Percentiles rank a stretch among this genome's conserved stretches.
These are phyloP conservation scores for Hybos culiciformis DNA, from an alignment of 2,888 invertebrate species.

Conservation along the genomic window DNA sequence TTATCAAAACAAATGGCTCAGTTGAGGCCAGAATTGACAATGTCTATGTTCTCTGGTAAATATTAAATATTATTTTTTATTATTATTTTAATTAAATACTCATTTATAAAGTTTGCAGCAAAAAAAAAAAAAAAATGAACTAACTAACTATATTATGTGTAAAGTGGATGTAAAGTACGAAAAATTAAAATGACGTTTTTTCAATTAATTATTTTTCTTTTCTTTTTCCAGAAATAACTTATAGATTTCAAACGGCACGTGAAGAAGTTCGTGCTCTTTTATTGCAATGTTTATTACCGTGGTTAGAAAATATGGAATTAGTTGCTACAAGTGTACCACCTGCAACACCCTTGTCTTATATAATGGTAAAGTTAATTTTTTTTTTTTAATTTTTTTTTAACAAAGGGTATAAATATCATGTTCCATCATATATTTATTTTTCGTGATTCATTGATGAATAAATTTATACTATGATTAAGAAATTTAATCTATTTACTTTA, in stretches of 20 bases:
- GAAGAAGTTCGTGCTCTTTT: constrained; percentile 84
- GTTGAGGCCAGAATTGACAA: constrained; percentile 91
- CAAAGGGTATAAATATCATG: neutral
- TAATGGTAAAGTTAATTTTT: constrained; percentile 48
- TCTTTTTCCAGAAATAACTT: constrained; percentile 81
- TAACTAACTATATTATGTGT: too few species aligned
- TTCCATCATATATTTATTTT: neutral
- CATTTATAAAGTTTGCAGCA: neutral
- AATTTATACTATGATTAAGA: neutral
- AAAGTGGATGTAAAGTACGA: too few species aligned
- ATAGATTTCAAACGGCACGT: constrained; percentile 89
- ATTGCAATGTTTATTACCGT: constrained; percentile 85
- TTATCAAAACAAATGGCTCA: constrained; percentile 86
- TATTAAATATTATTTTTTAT: constrained; percentile 11
- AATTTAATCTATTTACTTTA: neutral
- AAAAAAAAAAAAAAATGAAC: too few species aligned
- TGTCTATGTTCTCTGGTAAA: constrained; percentile 98
- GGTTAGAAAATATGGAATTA: constrained; percentile 97
- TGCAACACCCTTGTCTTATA: constrained; percentile 67
- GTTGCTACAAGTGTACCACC: constrained; percentile 95
- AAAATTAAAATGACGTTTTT: too few species aligned
- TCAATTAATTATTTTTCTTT: too few species aligned
- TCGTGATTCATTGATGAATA: neutral
- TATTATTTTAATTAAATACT: neutral
- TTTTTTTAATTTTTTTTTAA: neutral